Conservation (phyloP, 2,113 vertebrate genomes). For the Atrichornis clamosus region DNA sequence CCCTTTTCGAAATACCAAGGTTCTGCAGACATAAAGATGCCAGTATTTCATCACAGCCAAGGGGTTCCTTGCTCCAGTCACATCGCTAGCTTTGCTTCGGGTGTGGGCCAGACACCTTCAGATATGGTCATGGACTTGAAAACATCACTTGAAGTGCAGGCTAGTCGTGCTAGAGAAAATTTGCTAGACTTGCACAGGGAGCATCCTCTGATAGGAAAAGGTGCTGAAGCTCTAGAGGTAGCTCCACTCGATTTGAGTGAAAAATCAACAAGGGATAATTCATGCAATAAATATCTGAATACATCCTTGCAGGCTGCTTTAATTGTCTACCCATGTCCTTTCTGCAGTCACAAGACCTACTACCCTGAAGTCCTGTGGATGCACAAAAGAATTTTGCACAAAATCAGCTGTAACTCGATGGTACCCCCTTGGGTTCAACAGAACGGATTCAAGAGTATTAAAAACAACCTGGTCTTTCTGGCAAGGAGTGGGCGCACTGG, state of each 20-base stretch:
- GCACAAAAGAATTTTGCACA: slow-evolving; percentile 91
- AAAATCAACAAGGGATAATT: slow-evolving; percentile 64
- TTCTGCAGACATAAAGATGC: slow-evolving; percentile 74
- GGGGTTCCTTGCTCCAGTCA: slow-evolving; percentile 52
- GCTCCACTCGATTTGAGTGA: slow-evolving; percentile 75
- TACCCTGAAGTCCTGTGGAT: slow-evolving; percentile 96
- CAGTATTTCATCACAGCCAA: slow-evolving; percentile 69
- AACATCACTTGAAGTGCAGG: slow-evolving; percentile 3
- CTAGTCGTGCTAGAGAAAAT: slow-evolving; percentile 9
- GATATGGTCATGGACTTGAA: slow-evolving; percentile 24
- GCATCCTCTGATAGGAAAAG: background rate
- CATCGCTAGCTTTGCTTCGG: background rate
- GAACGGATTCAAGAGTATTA: slow-evolving; percentile 74
- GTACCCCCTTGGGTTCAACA: slow-evolving; percentile 86
- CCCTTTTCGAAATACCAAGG: slow-evolving; percentile 62
- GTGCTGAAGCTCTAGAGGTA: slow-evolving; percentile 40
- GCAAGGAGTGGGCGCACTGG: slow-evolving; percentile 83
- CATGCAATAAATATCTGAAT: slow-evolving; percentile 59
- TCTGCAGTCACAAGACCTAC: slow-evolving; percentile 87
- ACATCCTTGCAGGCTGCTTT: slow-evolving; percentile 73
- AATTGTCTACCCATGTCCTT: slow-evolving; percentile 85
- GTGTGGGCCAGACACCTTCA: background rate
- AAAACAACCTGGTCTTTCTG: slow-evolving; percentile 73
- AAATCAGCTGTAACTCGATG: slow-evolving; percentile 81
- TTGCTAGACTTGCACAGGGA: slow-evolving; percentile 40